phyloP scores from a whole-genome alignment of 2,113 vertebrate species.

The Corapipo altera region DNA sequence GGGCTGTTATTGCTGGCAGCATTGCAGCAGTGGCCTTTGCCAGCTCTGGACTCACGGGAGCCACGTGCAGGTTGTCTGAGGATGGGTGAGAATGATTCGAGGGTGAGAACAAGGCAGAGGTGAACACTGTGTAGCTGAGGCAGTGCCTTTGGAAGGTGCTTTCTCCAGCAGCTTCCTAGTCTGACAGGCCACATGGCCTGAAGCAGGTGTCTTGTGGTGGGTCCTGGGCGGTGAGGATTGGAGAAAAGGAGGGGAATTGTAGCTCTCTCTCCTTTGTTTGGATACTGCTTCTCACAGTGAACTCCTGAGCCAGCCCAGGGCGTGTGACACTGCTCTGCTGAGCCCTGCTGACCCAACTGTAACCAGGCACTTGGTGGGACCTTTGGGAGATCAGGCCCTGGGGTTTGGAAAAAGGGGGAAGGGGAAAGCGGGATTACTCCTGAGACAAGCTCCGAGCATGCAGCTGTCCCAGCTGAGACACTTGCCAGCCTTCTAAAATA shows the following conservation, averaged over 20 bases:
- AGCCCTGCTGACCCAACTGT: not conserved
- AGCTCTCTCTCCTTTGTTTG: fast-evolving
- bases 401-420: not conserved
- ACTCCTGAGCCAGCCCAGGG: not conserved
- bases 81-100: fast-evolving
- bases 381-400: not conserved
- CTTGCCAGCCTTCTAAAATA: constrained; percentile 45
- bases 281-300: fast-evolving
- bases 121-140: fast-evolving
- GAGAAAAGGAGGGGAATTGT: not conserved
- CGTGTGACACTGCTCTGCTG: not conserved
- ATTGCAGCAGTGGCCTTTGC: not conserved
- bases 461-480: constrained; percentile 40
- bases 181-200: not conserved
- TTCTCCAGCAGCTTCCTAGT: not conserved
- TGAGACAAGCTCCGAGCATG: not conserved
- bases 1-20: not conserved
- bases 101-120: not conserved
- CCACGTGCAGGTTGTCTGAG: fast-evolving
- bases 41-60: fast-evolving
- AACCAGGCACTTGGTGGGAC: not conserved
- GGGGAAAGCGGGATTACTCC: not conserved
- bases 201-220: not conserved
- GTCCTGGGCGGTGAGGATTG: not conserved
- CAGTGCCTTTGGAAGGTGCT: not conserved